Evolutionary conservation across 2,888 invertebrate species (phyloP), one percentile per base, ranked within the genome.

Genomic region (Clepsis dumicolana): DNA sequence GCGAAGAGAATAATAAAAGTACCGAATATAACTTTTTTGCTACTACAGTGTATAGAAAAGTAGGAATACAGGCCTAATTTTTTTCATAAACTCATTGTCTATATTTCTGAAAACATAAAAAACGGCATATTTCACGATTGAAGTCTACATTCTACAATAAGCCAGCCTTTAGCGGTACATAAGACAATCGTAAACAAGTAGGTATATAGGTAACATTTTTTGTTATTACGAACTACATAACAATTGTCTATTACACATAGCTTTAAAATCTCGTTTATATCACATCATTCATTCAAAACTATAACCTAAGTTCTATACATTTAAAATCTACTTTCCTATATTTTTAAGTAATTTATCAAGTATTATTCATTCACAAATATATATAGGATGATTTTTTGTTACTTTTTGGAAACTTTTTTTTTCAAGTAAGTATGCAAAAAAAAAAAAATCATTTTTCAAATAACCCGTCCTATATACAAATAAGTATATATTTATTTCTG

Each of bases 201-300:
- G 48, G 35, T 50, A 67, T 50, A 74, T 72, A 73, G 71, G 68
- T 67, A 73, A 75, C 74, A 84, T 81, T 81, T 80, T 79, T 74
- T 74, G 74, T 75, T 73, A 71, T 86, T 87, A 88, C 86, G 71
- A 78, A 88, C 86, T 88, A 88, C 80, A 86, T 88, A 88, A 88
- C 88, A 87, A 84, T 71, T 72, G 77, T 80, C 75, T 77, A 74
- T 72, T 88, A 87, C 89, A 80, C 87, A 90, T 86, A 89, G 77
- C 74, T 76, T 84, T 79, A 85, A 84, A 89, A 90, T 89, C 83
- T 90, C 86, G 84, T 80, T 79, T 85, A 74, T 90, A 91, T 91
- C 91, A 91, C 91, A 90, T 89, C 89, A 89, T 89, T 88, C 92
- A 92, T 91, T 88, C 91, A 88, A 88, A 88, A 87, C 65, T 65